phyloP scores from a whole-genome alignment of 2,888 invertebrate genomes.

The Rhagophthalmus giganteus region DNA sequence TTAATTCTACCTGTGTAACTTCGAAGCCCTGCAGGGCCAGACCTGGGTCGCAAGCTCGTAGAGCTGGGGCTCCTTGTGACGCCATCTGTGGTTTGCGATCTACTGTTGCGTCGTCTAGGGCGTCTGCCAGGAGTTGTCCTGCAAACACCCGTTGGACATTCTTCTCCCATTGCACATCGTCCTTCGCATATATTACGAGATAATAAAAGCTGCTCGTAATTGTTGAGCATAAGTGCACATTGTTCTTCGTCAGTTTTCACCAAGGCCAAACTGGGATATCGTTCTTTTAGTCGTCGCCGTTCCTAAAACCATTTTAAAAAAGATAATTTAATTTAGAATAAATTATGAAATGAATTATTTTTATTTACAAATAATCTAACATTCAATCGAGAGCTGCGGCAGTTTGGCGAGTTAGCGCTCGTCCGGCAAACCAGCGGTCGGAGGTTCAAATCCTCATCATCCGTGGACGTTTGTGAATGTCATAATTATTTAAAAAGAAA shows the following conservation, averaged over 20 bases:
- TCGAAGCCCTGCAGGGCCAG: constrained; percentile 78
- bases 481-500: no score
- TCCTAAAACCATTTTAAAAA: constrained; percentile 66
- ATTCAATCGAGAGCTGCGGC: no score
- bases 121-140: constrained; percentile 39
- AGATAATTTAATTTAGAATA: no score
- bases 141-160: constrained; percentile 76
- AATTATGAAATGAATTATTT: no score
- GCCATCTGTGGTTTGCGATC: constrained; percentile 45
- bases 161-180: constrained; percentile 79
- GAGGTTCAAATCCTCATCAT: no score
- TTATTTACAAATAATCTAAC: no score
- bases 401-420: no score
- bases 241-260: constrained; percentile 73
- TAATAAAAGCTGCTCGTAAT: constrained; percentile 79
- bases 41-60: constrained; percentile 67
- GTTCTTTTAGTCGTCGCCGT: constrained; percentile 78
- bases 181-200: constrained; percentile 85
- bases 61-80: constrained; percentile 52
- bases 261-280: constrained; percentile 78
- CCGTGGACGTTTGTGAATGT: no score
- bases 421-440: no score
- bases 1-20: constrained; percentile 65
- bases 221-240: constrained; percentile 77
- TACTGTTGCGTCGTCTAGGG: constrained; percentile 40